phyloP scores from a whole-genome alignment of 2,797 vertebrate genomes.

The Gymnoscopelus microlampas region DNA sequence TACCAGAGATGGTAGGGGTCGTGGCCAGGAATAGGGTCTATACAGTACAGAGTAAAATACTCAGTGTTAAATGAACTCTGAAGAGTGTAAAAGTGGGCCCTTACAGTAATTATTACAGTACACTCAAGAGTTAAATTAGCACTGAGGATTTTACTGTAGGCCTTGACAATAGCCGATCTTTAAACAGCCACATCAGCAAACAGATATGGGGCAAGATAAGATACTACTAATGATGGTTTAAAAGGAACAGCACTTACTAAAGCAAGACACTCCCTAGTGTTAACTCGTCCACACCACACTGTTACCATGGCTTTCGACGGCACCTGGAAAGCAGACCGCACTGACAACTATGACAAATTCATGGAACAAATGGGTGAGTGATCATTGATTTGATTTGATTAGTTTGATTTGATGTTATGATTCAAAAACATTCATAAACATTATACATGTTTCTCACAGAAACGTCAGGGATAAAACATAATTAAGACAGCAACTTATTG shows the following conservation, averaged over 20 bases:
- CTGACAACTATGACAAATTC: slow-evolving; percentile 95
- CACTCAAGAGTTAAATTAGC: too few species aligned
- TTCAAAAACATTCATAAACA: too few species aligned
- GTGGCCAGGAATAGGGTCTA: too few species aligned
- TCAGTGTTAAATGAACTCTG: too few species aligned
- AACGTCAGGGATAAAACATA: not conserved
- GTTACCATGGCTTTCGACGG: slow-evolving; percentile 89
- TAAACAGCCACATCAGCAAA: slow-evolving; percentile 88
- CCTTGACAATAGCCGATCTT: slow-evolving; percentile 76
- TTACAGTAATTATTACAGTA: too few species aligned
- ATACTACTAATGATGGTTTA: slow-evolving; percentile 50
- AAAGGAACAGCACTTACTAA: slow-evolving; percentile 45
- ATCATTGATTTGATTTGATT: not conserved
- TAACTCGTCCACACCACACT: slow-evolving; percentile 38
- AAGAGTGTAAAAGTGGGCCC: too few species aligned
- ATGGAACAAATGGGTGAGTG: slow-evolving; percentile 95
- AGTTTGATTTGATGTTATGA: too few species aligned
- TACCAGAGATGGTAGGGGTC: too few species aligned
- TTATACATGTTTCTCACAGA: not conserved
- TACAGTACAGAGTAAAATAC: too few species aligned
- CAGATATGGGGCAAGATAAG: slow-evolving; percentile 83
- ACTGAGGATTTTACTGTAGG: not conserved
- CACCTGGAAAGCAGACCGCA: slow-evolving; percentile 90
- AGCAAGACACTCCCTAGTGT: slow-evolving; percentile 52
- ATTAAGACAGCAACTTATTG: not conserved